Evolutionary conservation across 2,113 vertebrate genomes (phyloP).

Genomic region (Pithys albifrons): DNA sequence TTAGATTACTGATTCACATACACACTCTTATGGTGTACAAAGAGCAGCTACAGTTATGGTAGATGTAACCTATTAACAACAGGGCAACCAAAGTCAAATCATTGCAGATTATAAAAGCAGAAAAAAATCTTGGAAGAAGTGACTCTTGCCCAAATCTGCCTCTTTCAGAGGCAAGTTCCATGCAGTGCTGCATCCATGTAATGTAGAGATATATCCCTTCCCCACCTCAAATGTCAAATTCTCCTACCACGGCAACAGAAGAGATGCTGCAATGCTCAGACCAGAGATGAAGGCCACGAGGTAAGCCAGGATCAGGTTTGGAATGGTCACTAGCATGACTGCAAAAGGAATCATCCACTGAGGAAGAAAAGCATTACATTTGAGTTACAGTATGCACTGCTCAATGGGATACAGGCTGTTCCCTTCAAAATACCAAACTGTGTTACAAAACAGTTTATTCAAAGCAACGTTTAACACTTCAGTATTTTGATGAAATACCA

Average conservation of each 20-base stretch:
- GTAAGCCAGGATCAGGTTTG: conserved; percentile 87
- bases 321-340: conserved; percentile 87
- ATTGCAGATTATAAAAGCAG: not conserved
- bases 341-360: conserved; percentile 95
- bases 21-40: not conserved
- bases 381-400: not conserved
- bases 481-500: not conserved
- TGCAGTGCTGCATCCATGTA: not conserved
- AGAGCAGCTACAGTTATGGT: not conserved
- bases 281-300: conserved; percentile 89
- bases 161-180: not conserved
- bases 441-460: not conserved
- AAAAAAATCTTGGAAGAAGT: not conserved
- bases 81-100: not conserved
- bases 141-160: not conserved
- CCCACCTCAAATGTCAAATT: not conserved
- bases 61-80: not conserved
- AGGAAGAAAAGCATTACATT: conserved; percentile 12
- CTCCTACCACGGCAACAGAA: conserved; percentile 92
- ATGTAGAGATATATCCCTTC: not conserved
- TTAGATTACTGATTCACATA: not conserved
- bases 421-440: not conserved
- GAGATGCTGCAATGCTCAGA: conserved; percentile 89
- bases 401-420: not conserved
- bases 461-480: not conserved